Evolutionary conservation across 1,140 invertebrate genomes (phyloP), one percentile per base, ranked within the genome.

Genomic region (Meloidogyne hapla): DNA sequence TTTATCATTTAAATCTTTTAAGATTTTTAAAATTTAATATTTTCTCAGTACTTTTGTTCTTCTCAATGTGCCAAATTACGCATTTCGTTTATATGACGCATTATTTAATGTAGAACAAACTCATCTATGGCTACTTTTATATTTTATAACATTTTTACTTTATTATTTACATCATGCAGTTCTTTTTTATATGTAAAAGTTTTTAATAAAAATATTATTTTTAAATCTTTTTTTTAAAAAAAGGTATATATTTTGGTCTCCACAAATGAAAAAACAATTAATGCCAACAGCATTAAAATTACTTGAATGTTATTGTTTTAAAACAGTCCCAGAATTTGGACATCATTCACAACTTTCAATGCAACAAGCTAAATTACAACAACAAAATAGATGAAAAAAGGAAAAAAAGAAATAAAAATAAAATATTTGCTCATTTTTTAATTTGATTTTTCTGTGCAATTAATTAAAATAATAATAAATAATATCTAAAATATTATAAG

Each of bases 211-310:
- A 23, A 4, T 6, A 15, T 10, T 25, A 18, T 45, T 40, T 15
- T 78, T 40, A 9, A 23, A n/a, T 77, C 40, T 75, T 4, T n/a
- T 26, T 13, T 13, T 33, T n/a, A n/a, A n/a, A n/a, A 25, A 21
- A 38, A 15, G 18, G n/a, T 56, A 75, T 48, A 81, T 83, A 48
- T 78, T 79, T 23, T 84, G 76, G 72, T 84, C 81, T 28, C 85
- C 85, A 13, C 85, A 86, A 80, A 86, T 86, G 85, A 86, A 86
- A 71, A 86, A 86, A 68, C 85, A 86, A 74, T 73, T 86, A 21
- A 81, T 82, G 76, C 85, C 85, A 12, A 86, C 85, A 13, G 85
- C 85, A 8, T 71, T 86, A 38, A 86, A 86, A 61, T 80, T 86
- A 23, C 71, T 86, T 9, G 85, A 86, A 64, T 86, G 85, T 64